A percentile compares a stretch with the other conserved stretches of the same genome.
phyloP scores from a whole-genome alignment of 2,113 vertebrate genomes.

The Plecturocebus donacophilus region DNA sequence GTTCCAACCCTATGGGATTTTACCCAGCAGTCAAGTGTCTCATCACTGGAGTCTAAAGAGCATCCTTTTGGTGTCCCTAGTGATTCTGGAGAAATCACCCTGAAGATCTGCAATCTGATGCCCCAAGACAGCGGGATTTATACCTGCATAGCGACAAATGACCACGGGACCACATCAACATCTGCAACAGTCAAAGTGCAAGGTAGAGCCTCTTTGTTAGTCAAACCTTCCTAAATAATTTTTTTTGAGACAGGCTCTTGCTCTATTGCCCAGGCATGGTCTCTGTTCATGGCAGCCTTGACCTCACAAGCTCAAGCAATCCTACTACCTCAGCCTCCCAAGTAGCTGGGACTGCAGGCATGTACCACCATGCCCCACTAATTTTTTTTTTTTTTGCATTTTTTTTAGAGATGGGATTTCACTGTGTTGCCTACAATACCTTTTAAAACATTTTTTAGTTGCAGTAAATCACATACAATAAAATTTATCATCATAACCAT shows the following conservation, averaged over 20 bases:
- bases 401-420: no score
- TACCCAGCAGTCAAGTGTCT: background rate
- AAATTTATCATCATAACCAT: background rate
- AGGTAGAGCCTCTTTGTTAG: slow-evolving; percentile 84
- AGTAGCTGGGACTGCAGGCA: no score
- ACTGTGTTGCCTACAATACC: no score
- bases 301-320: no score
- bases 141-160: slow-evolving; percentile 95
- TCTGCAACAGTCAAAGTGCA: slow-evolving; percentile 98
- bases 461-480: background rate
- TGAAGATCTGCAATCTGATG: slow-evolving; percentile 98
- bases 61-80: slow-evolving; percentile 79
- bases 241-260: background rate
- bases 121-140: slow-evolving; percentile 99
- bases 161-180: slow-evolving; percentile 92
- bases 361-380: no score
- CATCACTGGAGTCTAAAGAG: background rate
- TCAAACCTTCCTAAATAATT: background rate
- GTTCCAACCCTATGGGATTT: background rate
- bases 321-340: no score
- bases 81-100: slow-evolving; percentile 94
- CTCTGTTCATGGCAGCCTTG: no score
- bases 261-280: no score
- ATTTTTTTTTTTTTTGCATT: no score
- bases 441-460: background rate